Conservation (phyloP, 2,113 vertebrate genomes). For the Corythaixoides concolor region DNA sequence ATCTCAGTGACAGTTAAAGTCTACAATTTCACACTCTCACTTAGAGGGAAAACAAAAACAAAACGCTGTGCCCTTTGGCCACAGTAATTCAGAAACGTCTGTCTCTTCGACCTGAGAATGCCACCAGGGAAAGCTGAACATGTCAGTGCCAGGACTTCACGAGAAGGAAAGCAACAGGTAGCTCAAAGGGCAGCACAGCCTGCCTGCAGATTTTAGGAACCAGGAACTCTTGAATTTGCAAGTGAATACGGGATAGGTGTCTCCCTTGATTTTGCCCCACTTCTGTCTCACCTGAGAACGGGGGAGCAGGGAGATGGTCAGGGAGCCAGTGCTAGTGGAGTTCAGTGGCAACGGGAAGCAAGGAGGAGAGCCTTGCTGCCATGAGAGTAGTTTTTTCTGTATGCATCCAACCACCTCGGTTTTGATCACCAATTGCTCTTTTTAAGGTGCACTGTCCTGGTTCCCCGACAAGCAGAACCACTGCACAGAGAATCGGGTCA, state of each 20-base stretch:
- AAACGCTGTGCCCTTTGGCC: constrained; percentile 4
- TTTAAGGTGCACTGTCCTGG: neutral
- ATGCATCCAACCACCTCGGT: neutral
- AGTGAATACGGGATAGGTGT: neutral
- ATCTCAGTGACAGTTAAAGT: neutral
- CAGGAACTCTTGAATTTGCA: neutral
- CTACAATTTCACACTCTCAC: constrained; percentile 34
- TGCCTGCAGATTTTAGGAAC: neutral
- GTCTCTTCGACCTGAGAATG: constrained; percentile 17
- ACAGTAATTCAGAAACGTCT: constrained; percentile 42
- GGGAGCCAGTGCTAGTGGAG: neutral
- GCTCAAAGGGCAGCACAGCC: neutral
- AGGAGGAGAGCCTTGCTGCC: neutral
- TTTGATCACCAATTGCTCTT: neutral
- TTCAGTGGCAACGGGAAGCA: neutral
- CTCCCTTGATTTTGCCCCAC: neutral
- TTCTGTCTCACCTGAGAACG: neutral
- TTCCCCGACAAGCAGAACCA: neutral
- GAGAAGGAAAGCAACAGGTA: constrained; percentile 3
- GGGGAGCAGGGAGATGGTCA: neutral
- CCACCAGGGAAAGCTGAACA: neutral
- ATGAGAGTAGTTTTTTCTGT: neutral
- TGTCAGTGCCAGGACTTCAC: neutral
- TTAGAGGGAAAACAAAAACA: constrained; percentile 49
- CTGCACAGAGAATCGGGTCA: neutral